Conservation (phyloP, 2,888 invertebrate genomes). For the Eledona agricola region DNA sequence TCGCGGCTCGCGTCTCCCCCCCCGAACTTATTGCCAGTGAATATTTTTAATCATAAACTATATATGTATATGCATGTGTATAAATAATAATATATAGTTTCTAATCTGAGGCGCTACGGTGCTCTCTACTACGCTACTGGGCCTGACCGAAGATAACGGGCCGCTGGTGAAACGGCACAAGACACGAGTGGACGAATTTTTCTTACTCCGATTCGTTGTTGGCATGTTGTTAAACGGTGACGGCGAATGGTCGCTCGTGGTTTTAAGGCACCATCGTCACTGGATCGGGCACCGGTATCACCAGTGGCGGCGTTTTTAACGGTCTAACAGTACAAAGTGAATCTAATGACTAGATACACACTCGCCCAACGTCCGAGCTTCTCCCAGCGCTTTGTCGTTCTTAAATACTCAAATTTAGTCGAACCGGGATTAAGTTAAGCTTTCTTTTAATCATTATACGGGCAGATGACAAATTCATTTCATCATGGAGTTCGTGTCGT, state of each 20-base stretch:
- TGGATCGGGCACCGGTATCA: slow-evolving; percentile 3
- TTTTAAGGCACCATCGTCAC: slow-evolving; percentile 32
- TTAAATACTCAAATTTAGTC: too few relatives aligned
- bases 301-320: slow-evolving; percentile 31
- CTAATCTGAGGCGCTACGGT: slow-evolving; percentile 50
- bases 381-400: slow-evolving; percentile 35
- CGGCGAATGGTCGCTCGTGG: slow-evolving; percentile 10
- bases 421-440: too few relatives aligned
- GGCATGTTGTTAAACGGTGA: slow-evolving; percentile 15
- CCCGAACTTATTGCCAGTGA: slow-evolving; percentile 60
- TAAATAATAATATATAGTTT: slow-evolving; percentile 57
- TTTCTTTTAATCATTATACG: too few relatives aligned
- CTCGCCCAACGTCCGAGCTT: slow-evolving; percentile 60
- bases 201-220: slow-evolving; percentile 20
- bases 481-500: too few relatives aligned
- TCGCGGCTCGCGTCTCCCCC: slow-evolving; percentile 50
- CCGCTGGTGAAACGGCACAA: slow-evolving; percentile 14
- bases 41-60: slow-evolving; percentile 61
- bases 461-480: too few relatives aligned
- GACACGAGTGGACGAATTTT: slow-evolving; percentile 12
- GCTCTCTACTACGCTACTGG: slow-evolving; percentile 38
- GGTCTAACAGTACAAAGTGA: slow-evolving; percentile 58
- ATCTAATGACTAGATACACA: slow-evolving; percentile 63
- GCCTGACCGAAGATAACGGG: slow-evolving; percentile 29
- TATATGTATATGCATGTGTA: slow-evolving; percentile 55